Evolutionary conservation across 2,888 invertebrate genomes (phyloP).

Genomic region (Sphinx pinastri): DNA sequence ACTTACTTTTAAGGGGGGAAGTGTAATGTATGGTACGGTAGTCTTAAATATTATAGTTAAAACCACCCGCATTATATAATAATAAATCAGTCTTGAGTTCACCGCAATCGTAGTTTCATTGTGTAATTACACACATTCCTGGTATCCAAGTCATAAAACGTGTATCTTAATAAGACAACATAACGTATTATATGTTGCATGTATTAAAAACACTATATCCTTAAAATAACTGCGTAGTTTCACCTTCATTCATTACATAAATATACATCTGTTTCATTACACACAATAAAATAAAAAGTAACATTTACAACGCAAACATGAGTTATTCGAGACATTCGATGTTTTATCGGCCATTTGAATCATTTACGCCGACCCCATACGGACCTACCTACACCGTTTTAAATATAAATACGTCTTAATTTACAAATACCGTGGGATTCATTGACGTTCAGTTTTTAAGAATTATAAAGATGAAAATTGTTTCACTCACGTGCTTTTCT

Average conservation of each 20-base stretch:
- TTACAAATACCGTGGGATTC: neutral
- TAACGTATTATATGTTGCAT: no score
- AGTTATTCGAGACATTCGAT: constrained; percentile 26
- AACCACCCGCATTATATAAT: no score
- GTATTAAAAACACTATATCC: no score
- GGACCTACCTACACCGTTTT: constrained; percentile 17
- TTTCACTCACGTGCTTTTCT: neutral
- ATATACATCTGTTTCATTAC: constrained; percentile 16
- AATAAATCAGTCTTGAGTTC: no score
- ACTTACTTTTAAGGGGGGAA: no score
- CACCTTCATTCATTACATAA: constrained; percentile 18
- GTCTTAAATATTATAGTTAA: no score
- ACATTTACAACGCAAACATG: constrained; percentile 24
- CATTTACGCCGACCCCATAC: constrained; percentile 32
- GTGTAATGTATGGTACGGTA: no score
- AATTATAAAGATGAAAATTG: neutral
- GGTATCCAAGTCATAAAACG: no score
- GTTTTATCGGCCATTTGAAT: constrained; percentile 35
- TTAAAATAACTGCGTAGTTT: neutral
- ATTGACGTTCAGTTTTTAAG: neutral
- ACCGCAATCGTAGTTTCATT: no score
- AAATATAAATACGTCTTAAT: constrained; percentile 8
- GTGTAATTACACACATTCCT: no score
- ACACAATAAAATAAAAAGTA: constrained; percentile 24
- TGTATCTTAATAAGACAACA: no score